phyloP scores from a whole-genome alignment of 2,113 vertebrate species.

The Neogale vison region DNA sequence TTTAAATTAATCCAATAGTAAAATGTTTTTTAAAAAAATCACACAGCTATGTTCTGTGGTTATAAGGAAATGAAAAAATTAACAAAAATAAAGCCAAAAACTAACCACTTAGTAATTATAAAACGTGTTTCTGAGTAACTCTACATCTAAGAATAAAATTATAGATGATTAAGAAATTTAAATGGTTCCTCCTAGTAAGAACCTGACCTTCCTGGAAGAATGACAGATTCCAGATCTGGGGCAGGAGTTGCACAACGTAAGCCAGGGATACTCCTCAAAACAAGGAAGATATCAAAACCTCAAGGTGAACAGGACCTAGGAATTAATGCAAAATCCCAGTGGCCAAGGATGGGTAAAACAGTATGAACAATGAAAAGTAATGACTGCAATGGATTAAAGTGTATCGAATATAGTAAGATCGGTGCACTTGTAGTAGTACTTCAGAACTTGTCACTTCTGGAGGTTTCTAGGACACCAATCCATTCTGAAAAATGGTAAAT shows the following conservation, averaged over 20 bases:
- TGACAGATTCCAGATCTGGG: background rate
- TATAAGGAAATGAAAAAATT: constrained; percentile 23
- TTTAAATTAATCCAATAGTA: constrained; percentile 31
- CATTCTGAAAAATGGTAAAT: background rate
- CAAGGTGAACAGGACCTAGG: background rate
- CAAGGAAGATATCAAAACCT: background rate
- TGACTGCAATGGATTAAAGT: background rate
- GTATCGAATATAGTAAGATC: background rate
- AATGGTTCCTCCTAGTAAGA: constrained; percentile 21
- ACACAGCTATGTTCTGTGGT: background rate
- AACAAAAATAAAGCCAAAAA: constrained; percentile 29
- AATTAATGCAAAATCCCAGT: background rate
- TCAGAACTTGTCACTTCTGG: background rate
- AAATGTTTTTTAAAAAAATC: background rate
- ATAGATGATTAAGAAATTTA: background rate
- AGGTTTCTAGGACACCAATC: background rate
- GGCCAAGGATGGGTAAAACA: background rate
- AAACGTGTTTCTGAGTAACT: constrained; percentile 40
- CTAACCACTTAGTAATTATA: constrained; percentile 10
- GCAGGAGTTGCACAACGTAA: background rate
- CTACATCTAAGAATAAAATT: constrained; percentile 27
- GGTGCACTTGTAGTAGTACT: background rate
- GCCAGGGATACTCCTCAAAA: background rate
- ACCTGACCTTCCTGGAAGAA: background rate
- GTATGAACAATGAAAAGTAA: background rate